phyloP scores from a whole-genome alignment of 2,888 invertebrate genomes.

The Dorcus hopei region DNA sequence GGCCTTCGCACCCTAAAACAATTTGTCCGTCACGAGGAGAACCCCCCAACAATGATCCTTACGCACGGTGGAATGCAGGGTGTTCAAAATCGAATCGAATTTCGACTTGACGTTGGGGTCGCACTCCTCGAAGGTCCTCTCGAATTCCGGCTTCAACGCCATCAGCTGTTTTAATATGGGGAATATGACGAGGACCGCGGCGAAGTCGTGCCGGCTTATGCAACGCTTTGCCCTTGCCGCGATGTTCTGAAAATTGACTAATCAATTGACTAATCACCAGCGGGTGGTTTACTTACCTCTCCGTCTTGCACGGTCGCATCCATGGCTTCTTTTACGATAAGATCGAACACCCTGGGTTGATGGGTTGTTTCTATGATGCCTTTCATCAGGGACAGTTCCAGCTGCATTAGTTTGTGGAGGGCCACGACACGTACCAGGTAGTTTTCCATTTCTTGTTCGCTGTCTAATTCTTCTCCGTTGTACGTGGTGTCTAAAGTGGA shows the following conservation, averaged over 20 bases:
- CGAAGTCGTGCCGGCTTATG: conserved; percentile 74
- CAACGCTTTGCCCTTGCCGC: conserved; percentile 72
- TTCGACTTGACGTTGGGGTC: conserved; percentile 67
- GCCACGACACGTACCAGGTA: conserved; percentile 80
- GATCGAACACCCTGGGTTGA: conserved; percentile 79
- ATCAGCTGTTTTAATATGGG: conserved; percentile 78
- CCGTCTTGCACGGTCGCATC: conserved; percentile 83
- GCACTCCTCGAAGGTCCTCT: conserved; percentile 71
- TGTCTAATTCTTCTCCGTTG: conserved; percentile 59
- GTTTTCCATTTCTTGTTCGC: conserved; percentile 80
- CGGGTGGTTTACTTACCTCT: conserved; percentile 55
- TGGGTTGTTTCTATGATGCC: conserved; percentile 80
- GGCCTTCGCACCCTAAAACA: conserved; percentile 78
- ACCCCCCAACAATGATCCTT: not conserved
- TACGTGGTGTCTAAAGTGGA: conserved; percentile 38
- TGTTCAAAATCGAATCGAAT: conserved; percentile 69
- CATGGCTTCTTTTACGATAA: conserved; percentile 79
- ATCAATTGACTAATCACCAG: not conserved
- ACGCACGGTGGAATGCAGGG: conserved; percentile 70
- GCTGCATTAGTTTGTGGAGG: conserved; percentile 80
- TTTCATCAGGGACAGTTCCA: conserved; percentile 78
- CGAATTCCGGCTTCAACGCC: conserved; percentile 75
- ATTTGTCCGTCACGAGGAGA: conserved; percentile 14
- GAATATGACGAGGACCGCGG: conserved; percentile 75
- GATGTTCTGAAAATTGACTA: conserved; percentile 60